Base-by-base conservation (phyloP, 2,797 vertebrate genomes). In the Malacoraja senta region DNA sequence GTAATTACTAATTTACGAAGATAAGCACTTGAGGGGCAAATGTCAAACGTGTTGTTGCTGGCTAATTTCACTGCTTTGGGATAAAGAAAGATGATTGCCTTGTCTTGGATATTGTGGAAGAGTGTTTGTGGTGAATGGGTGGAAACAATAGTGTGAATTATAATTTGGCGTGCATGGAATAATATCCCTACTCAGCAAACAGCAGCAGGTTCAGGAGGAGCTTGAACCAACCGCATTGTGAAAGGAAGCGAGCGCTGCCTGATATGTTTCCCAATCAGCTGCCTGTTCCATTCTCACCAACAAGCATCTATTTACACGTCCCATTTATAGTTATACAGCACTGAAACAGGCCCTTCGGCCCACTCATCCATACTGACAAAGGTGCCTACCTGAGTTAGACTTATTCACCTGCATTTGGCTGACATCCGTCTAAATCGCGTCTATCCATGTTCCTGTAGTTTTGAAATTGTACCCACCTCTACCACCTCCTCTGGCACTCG, bases 1-100 rank as follows among this genome's bases (percentile, higher is more conserved):
- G 21, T 88, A 88, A 88, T 88, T 68, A 88, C 84, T 88, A 88
- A 88, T 88, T 88, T 88, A 68, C 65, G 84, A 63, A 88, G 84
- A 35, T 88, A 88, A 88, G 61, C 84, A 63, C n/a, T 63, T 68
- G 61, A 63, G 21, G 10, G 26, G 29, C 32, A 35, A 68, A 68
- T 68, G 84, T 88, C 84, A 68, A n/a, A 88, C 19, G 61, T 88
- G 84, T 68, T 32, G 63, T 68, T 68, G 15, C 84, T 19, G 63
- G 84, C 61, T 88, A 65, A 88, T 88, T 68, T 32, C n/a, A 63
- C 84, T 88, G 61, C n/a, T 35, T 35, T 68, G 84, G 58, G 84
- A 68, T 63, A 88, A 88, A 88, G 84, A 35, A 68, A 8, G 29
- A 68, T 88, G 84, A 86, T 86, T 86, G 83, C 44, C 81, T 84